Percentiles rank a stretch among this genome's conserved stretches.
Conservation (phyloP, 2,113 vertebrate species). For the Oreochromis spilurus region DNA sequence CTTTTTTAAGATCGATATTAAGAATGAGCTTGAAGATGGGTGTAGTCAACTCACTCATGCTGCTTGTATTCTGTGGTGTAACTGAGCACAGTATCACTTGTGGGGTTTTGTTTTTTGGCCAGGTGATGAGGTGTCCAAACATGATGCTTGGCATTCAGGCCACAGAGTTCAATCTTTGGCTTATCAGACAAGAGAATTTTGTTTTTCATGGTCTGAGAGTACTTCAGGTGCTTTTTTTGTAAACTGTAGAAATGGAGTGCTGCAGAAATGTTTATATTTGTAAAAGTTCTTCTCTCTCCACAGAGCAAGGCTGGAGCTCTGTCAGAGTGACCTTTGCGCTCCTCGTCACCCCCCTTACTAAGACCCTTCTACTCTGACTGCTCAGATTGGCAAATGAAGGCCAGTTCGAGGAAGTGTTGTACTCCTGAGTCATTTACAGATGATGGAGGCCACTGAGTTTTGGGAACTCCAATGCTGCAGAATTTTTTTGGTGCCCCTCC, state of each 20-base stretch:
- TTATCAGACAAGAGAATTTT: background rate
- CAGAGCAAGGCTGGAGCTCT: background rate
- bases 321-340: background rate
- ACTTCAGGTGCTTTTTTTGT: background rate
- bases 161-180: background rate
- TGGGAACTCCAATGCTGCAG: background rate
- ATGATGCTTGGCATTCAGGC: background rate
- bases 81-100: background rate
- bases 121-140: background rate
- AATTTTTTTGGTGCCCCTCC: background rate
- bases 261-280: background rate
- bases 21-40: background rate
- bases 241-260: background rate
- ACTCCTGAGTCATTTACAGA: background rate
- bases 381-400: background rate
- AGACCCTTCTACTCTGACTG: background rate
- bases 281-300: background rate
- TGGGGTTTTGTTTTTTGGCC: fast-evolving
- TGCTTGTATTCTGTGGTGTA: background rate
- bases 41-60: background rate
- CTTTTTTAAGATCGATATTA: background rate
- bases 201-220: background rate
- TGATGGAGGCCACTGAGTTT: background rate
- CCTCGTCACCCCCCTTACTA: background rate
- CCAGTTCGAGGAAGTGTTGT: background rate